phyloP scores from a whole-genome alignment of 30 jellyfish, hydroid and myxozoan species.

The Chrysaora quinquecirrha region DNA sequence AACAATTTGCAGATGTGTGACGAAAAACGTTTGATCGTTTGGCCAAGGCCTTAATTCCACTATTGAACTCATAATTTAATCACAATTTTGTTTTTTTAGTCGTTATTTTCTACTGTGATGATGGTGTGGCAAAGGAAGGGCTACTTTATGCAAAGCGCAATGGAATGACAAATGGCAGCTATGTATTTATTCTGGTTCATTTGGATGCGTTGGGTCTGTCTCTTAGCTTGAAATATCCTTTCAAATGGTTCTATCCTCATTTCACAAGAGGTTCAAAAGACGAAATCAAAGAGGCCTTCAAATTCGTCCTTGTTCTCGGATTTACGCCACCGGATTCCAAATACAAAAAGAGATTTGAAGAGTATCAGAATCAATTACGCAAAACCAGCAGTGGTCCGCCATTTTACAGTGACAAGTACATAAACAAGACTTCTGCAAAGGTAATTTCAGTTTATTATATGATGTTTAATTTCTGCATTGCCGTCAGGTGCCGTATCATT shows the following conservation, averaged over 20 bases:
- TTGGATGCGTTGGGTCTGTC: constrained; percentile 14
- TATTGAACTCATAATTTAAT: no score
- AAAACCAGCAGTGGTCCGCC: constrained; percentile 10
- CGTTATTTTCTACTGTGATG: constrained; percentile 38
- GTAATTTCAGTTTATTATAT: neutral
- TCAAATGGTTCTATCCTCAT: constrained; percentile 42
- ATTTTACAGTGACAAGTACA: neutral
- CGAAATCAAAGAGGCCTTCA: constrained; percentile 9
- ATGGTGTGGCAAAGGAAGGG: constrained; percentile 56
- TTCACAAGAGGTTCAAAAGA: neutral
- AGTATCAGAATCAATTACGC: neutral
- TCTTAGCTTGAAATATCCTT: neutral
- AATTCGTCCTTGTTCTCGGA: constrained; percentile 30
- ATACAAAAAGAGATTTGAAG: neutral
- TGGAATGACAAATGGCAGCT: constrained; percentile 65
- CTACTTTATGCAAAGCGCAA: constrained; percentile 31
- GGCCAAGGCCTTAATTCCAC: no score
- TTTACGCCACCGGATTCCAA: neutral
- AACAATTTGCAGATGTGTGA: no score
- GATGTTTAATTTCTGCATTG: no score
- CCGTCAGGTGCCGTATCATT: no score
- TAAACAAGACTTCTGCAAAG: neutral
- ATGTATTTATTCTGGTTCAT: constrained; percentile 39
- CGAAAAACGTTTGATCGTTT: no score
- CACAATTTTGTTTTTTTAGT: constrained; percentile 51